These are phyloP conservation scores for Erynnis tages DNA, from an alignment of 2,888 invertebrate species.

Conservation along the genomic window DNA sequence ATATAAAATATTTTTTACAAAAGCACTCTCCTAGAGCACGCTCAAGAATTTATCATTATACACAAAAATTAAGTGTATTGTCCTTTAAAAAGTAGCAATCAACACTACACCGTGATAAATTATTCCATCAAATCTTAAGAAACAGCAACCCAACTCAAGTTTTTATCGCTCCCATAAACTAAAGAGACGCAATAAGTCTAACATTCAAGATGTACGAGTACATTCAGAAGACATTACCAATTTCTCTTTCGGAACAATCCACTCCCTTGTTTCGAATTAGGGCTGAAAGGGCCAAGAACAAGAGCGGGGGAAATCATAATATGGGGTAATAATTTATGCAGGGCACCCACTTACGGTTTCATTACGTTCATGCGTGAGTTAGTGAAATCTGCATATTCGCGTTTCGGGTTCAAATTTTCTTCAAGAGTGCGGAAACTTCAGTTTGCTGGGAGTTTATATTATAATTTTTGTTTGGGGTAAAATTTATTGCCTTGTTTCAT, in stretches of 20 bases:
- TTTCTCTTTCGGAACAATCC: slow-evolving; percentile 48
- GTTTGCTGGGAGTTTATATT: slow-evolving; percentile 38
- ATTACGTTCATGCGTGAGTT: slow-evolving; percentile 60
- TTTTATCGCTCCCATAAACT: slow-evolving; percentile 27
- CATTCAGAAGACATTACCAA: slow-evolving; percentile 43
- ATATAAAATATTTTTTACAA: too few species aligned
- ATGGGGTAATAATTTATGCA: slow-evolving; percentile 62
- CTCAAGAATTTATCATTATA: too few species aligned
- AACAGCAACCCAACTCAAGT: slow-evolving; percentile 17
- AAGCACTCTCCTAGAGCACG: too few species aligned
- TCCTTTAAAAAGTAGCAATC: too few species aligned
- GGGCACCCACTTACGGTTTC: slow-evolving; percentile 59
- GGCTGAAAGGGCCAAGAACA: slow-evolving; percentile 45
- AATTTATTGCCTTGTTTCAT: too few species aligned
- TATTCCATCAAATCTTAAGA: not conserved
- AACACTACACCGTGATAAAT: slow-evolving; percentile 2
- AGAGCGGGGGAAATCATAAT: slow-evolving; percentile 46
- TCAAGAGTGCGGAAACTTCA: slow-evolving; percentile 41
- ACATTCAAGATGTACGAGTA: slow-evolving; percentile 18
- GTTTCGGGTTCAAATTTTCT: slow-evolving; percentile 53
- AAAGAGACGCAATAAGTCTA: slow-evolving; percentile 7
- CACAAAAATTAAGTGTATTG: too few species aligned
- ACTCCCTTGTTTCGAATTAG: slow-evolving; percentile 36
- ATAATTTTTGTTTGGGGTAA: slow-evolving; percentile 39
- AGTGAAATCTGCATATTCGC: slow-evolving; percentile 67